phyloP scores from a whole-genome alignment of 2,888 invertebrate genomes.

The Lochmaea capreae region DNA sequence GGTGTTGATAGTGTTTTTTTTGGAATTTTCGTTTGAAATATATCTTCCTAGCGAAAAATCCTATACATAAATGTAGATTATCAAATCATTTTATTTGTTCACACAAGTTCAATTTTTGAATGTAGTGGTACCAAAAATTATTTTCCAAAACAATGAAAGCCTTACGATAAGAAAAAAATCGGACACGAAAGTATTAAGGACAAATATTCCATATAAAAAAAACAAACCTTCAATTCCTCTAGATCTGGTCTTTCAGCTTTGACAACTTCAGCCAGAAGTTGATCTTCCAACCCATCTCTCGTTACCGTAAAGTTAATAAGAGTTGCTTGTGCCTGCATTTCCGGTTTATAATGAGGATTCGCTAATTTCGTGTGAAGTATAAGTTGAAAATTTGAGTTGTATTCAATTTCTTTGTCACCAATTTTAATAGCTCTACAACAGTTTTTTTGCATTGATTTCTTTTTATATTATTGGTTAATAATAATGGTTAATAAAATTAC shows the following conservation, averaged over 20 bases:
- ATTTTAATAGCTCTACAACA: slow-evolving; percentile 88
- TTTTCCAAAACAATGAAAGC: too few relatives aligned
- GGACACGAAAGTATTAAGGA: too few relatives aligned
- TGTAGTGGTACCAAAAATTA: too few relatives aligned
- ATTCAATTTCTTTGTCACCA: slow-evolving; percentile 97
- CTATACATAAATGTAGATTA: too few relatives aligned
- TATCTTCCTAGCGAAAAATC: too few relatives aligned
- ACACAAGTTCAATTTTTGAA: too few relatives aligned
- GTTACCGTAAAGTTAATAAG: slow-evolving; percentile 98
- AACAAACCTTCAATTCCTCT: slow-evolving; percentile 83
- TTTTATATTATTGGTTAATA: too few relatives aligned
- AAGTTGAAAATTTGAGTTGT: slow-evolving; percentile 85
- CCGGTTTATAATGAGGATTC: slow-evolving; percentile 97
- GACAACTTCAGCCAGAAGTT: slow-evolving; percentile 94
- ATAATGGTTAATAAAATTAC: too few relatives aligned
- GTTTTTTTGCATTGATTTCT: slow-evolving; percentile 12
- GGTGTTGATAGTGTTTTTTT: too few relatives aligned
- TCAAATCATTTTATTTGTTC: too few relatives aligned
- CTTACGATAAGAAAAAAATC: too few relatives aligned
- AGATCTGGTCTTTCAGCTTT: slow-evolving; percentile 96
- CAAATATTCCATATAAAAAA: not conserved
- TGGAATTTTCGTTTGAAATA: too few relatives aligned
- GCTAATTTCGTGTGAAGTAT: slow-evolving; percentile 95
- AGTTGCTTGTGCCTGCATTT: slow-evolving; percentile 98
- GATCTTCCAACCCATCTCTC: slow-evolving; percentile 94